phyloP scores from a whole-genome alignment of 92 coral and sea anemone species.

The Metridium senile region DNA sequence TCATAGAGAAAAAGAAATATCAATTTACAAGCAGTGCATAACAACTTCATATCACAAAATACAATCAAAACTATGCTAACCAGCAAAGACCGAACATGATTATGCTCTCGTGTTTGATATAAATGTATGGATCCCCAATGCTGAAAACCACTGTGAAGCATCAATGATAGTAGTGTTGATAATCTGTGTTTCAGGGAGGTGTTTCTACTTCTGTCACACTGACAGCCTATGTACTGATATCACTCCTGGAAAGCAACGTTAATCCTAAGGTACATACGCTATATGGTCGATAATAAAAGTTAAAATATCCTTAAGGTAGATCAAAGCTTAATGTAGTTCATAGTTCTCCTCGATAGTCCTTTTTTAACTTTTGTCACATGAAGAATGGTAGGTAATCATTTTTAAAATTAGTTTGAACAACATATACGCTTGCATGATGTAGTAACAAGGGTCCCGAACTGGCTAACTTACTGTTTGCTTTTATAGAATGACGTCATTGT shows the following conservation, averaged over 20 bases:
- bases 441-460: not conserved
- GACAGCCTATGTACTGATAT: constrained; percentile 79
- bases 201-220: constrained; percentile 67
- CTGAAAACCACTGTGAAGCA: too few species aligned
- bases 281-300: not conserved
- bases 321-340: too few species aligned
- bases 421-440: not conserved
- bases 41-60: too few species aligned
- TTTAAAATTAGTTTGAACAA: too few species aligned
- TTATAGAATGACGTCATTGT: constrained; percentile 57
- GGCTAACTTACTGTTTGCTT: not conserved
- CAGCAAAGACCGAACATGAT: too few species aligned
- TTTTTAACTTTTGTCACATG: not conserved
- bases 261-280: constrained; percentile 52
- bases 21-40: too few species aligned
- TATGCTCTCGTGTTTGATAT: too few species aligned
- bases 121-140: too few species aligned
- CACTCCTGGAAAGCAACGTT: constrained; percentile 79
- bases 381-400: not conserved
- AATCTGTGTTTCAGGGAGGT: constrained; percentile 65
- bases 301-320: not conserved
- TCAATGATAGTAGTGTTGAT: too few species aligned
- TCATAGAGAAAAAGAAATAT: too few species aligned
- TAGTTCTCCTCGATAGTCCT: not conserved
- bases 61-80: too few species aligned